phyloP scores from a whole-genome alignment of 92 coral and sea anemone genomes.

The Actinostola sp. region DNA sequence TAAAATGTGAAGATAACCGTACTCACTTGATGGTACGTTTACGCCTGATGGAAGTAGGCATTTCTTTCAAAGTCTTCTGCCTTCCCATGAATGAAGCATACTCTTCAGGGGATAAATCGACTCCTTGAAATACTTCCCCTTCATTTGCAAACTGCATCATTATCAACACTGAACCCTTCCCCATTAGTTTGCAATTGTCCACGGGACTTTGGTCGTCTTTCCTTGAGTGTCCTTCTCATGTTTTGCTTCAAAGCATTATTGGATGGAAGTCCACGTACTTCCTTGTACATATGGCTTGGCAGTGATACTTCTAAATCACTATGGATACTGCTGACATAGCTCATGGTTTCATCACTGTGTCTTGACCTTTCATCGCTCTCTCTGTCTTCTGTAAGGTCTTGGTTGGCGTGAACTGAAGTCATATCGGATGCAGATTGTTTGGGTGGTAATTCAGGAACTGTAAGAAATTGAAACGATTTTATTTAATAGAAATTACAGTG shows the following conservation, averaged over 20 bases:
- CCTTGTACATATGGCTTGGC: constrained; percentile 80
- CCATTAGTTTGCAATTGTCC: constrained; percentile 32
- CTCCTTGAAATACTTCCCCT: constrained; percentile 58
- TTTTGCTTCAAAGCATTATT: constrained; percentile 72
- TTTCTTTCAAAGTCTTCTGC: constrained; percentile 73
- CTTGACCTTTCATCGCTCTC: constrained; percentile 9
- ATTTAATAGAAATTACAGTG: too few relatives aligned
- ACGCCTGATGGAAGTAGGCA: constrained; percentile 84
- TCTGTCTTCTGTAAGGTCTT: neutral
- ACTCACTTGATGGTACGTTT: constrained; percentile 79
- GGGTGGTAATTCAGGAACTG: constrained; percentile 12
- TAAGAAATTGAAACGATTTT: neutral
- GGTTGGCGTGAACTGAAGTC: neutral
- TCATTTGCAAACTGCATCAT: constrained; percentile 51
- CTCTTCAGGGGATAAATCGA: constrained; percentile 67
- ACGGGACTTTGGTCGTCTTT: constrained; percentile 40
- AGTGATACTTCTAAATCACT: constrained; percentile 55
- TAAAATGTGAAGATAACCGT: neutral
- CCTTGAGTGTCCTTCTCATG: constrained; percentile 60
- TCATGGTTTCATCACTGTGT: constrained; percentile 36
- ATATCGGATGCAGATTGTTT: neutral
- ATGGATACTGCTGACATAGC: constrained; percentile 46
- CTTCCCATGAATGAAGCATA: constrained; percentile 69
- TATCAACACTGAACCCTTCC: constrained; percentile 27
- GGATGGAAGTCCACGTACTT: constrained; percentile 82